These are phyloP conservation scores for Lemur catta DNA, from an alignment of 2,797 vertebrate species.

Conservation along the genomic window DNA sequence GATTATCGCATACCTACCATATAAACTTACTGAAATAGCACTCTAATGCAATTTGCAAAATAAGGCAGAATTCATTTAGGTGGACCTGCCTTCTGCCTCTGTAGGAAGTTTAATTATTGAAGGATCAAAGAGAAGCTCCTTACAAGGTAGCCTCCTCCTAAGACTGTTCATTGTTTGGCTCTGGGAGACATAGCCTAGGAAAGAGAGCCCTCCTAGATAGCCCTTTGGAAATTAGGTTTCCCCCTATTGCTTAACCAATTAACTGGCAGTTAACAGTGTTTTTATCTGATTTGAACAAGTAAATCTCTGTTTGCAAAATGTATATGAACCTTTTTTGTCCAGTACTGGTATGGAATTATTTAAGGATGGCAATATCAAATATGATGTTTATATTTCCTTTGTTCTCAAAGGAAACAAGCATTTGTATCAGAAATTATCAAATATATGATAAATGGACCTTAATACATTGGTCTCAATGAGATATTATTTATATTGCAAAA, in stretches of 20 bases:
- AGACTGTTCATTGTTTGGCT: background rate
- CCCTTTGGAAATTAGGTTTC: constrained; percentile 46
- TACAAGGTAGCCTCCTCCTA: background rate
- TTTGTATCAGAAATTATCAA: constrained; percentile 59
- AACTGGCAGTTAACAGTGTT: constrained; percentile 1
- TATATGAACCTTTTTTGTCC: constrained; percentile 12
- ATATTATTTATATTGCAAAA: background rate
- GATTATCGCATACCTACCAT: background rate
- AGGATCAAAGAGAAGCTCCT: background rate
- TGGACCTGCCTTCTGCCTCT: background rate
- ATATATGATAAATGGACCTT: constrained; percentile 18
- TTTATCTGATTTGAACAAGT: constrained; percentile 21
- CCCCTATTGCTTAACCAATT: background rate
- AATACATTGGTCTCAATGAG: constrained; percentile 35
- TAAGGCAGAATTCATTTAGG: constrained; percentile 1
- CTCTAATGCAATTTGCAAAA: background rate
- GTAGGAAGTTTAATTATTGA: constrained; percentile 45
- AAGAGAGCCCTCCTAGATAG: background rate
- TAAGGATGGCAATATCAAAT: constrained; percentile 73
- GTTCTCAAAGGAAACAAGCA: constrained; percentile 60
- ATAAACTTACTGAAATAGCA: constrained; percentile 33
- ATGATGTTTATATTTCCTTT: constrained; percentile 34
- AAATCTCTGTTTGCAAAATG: constrained; percentile 18
- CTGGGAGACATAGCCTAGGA: background rate
- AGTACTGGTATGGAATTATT: constrained; percentile 28